phyloP scores from a whole-genome alignment of 2,113 vertebrate species.

The Abramis brama region DNA sequence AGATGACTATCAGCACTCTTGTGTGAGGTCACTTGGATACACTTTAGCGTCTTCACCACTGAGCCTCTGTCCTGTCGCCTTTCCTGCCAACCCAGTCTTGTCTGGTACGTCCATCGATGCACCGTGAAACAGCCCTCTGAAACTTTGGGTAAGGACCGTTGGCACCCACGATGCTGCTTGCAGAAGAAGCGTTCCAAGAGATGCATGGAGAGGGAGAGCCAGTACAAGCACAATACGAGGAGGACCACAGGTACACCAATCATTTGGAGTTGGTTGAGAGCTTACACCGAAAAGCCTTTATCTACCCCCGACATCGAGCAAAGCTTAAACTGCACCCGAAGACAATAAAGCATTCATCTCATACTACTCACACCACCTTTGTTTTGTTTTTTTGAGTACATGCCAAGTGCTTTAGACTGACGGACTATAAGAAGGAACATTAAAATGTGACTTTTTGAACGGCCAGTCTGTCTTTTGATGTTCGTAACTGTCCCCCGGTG shows the following conservation, averaged over 20 bases:
- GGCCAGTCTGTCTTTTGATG: constrained; percentile 48
- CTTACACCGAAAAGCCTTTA: constrained; percentile 35
- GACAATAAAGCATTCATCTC: constrained; percentile 32
- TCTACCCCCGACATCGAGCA: background rate
- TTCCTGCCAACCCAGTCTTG: background rate
- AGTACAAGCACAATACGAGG: constrained; percentile 11
- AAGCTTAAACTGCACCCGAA: constrained; percentile 29
- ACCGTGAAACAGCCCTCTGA: background rate
- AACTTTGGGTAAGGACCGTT: constrained; percentile 25
- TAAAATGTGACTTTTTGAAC: constrained; percentile 63
- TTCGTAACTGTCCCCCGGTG: constrained; percentile 52
- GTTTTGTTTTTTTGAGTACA: background rate
- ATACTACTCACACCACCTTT: background rate
- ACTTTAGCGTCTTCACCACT: constrained; percentile 33
- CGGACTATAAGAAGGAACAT: constrained; percentile 54
- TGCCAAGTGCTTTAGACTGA: constrained; percentile 6
- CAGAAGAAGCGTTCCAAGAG: constrained; percentile 18
- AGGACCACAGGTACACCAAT: constrained; percentile 17
- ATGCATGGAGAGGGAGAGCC: background rate
- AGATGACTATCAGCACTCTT: constrained; percentile 72
- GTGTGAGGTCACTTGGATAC: constrained; percentile 65
- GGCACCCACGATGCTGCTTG: constrained; percentile 2
- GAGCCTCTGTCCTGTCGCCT: constrained; percentile 53
- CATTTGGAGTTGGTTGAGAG: constrained; percentile 4
- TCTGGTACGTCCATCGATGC: constrained; percentile 20